These are phyloP conservation scores for Pterocles burchelli DNA, from an alignment of 2,113 vertebrate genomes.

Conservation along the genomic window DNA sequence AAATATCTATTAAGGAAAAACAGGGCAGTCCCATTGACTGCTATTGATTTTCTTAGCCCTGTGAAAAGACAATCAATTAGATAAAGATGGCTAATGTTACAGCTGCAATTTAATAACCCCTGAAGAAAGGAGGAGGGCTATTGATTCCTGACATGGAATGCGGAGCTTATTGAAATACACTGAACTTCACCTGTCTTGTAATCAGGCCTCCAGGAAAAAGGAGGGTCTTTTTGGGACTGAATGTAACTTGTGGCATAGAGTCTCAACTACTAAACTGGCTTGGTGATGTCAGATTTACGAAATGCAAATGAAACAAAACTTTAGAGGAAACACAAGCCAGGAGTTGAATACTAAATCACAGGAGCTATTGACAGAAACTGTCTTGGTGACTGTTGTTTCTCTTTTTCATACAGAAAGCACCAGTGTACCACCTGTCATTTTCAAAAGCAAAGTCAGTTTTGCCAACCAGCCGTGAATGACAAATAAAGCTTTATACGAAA, in stretches of 20 bases:
- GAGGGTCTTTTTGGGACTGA: slow-evolving; percentile 39
- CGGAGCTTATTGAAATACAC: slow-evolving; percentile 78
- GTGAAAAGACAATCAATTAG: slow-evolving; percentile 89
- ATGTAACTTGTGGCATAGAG: slow-evolving; percentile 54
- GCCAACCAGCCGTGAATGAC: slow-evolving; percentile 85
- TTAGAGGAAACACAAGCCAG: slow-evolving; percentile 61
- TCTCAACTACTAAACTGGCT: slow-evolving; percentile 55
- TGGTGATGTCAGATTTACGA: slow-evolving; percentile 63
- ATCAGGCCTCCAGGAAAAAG: slow-evolving; percentile 51
- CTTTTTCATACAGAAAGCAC: slow-evolving; percentile 76
- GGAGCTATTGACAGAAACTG: slow-evolving; percentile 75
- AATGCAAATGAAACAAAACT: slow-evolving; percentile 74
- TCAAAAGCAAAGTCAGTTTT: slow-evolving; percentile 87
- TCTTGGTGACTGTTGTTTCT: slow-evolving; percentile 77
- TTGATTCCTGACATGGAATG: slow-evolving; percentile 85
- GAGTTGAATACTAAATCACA: slow-evolving; percentile 73
- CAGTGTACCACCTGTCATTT: slow-evolving; percentile 88
- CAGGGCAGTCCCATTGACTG: slow-evolving; percentile 83
- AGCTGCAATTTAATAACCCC: slow-evolving; percentile 87
- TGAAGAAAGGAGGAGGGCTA: slow-evolving; percentile 79
- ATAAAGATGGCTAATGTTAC: slow-evolving; percentile 87
- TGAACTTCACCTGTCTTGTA: slow-evolving; percentile 81
- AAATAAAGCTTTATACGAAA: slow-evolving; percentile 86
- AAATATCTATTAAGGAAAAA: slow-evolving; percentile 84
- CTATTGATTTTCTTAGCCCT: slow-evolving; percentile 84